Evolutionary conservation across 2,113 vertebrate genomes (phyloP), one percentile per base, ranked within the genome.

Genomic region (Sorex araneus): DNA sequence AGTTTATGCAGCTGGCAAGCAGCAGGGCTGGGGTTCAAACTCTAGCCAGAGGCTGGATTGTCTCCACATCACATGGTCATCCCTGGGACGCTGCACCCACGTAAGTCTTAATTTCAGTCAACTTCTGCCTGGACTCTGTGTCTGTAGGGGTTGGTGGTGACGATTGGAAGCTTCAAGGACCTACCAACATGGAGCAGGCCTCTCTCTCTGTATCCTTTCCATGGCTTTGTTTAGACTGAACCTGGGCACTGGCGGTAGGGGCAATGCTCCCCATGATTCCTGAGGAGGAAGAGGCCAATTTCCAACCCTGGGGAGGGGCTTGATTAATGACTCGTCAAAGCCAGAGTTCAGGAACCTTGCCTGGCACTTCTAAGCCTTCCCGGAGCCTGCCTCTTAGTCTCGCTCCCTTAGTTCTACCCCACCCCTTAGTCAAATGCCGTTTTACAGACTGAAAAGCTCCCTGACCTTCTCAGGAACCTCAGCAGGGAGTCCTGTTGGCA

Each of bases 371-470:
- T 69, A 40, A 70, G 43, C 36, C 73, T 40, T 69, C 76, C 66
- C 57, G 36, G 76, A 27, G 34, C 34, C 74, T 34, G 43, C 6
- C 66, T 80, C 57, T 54, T 64, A 21, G 19, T 47, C 50, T 63
- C 2, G 57, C 50, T 47, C 83, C 45, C 12, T 16, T 43, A 4
- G 69, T 28, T 89, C 18, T 25, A 3, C n/a, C 2, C 67, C 77
- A 23, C 25, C 84, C 86, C 30, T 60, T 4, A 8, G 15, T 6
- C 10, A 12, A 19, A 71, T 90, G 81, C 73, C 28, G 3, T 64
- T 43, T 43, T 70, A n/a, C 54, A 54, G 89, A 10, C 74, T 87
- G 90, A 94, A 96, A 94, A 94, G 92, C 92, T 47, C 87, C 94
- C 77, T 54, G 85, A 89, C 92, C 87, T 23, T 1, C 15, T 2